Evolutionary conservation across 2,797 vertebrate genomes (phyloP).

Genomic region (Poecilia gillii): DNA sequence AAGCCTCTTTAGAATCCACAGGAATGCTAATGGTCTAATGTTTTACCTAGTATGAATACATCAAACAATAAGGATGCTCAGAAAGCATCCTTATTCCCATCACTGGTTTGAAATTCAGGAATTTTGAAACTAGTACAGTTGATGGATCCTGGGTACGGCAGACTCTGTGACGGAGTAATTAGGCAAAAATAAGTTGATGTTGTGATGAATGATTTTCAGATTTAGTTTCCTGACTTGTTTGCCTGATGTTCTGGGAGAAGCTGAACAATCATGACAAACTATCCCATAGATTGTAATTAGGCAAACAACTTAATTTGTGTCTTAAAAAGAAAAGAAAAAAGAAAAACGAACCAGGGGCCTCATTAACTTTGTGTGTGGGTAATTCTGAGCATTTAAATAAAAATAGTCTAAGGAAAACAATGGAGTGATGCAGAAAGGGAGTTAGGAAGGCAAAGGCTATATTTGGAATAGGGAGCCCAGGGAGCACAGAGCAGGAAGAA

Average conservation of each 20-base stretch:
- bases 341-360: not conserved
- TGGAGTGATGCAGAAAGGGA: not conserved
- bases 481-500: not conserved
- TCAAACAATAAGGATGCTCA: not conserved
- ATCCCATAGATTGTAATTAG: no score
- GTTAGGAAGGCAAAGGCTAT: not conserved
- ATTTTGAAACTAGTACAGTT: not conserved
- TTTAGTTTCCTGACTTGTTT: not conserved
- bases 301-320: not conserved
- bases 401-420: not conserved
- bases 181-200: not conserved
- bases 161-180: not conserved
- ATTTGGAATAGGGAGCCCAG: not conserved
- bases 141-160: not conserved
- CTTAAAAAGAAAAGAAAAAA: not conserved
- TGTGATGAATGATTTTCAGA: conserved; percentile 20
- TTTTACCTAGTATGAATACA: not conserved
- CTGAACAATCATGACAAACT: conserved; percentile 2
- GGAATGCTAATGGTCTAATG: not conserved
- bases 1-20: not conserved
- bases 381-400: not conserved
- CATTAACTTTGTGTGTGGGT: not conserved
- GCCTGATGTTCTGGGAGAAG: not conserved
- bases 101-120: not conserved
- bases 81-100: not conserved